Conservation (phyloP, 2,113 vertebrate genomes). For the Anarhynchus alexandrinus region DNA sequence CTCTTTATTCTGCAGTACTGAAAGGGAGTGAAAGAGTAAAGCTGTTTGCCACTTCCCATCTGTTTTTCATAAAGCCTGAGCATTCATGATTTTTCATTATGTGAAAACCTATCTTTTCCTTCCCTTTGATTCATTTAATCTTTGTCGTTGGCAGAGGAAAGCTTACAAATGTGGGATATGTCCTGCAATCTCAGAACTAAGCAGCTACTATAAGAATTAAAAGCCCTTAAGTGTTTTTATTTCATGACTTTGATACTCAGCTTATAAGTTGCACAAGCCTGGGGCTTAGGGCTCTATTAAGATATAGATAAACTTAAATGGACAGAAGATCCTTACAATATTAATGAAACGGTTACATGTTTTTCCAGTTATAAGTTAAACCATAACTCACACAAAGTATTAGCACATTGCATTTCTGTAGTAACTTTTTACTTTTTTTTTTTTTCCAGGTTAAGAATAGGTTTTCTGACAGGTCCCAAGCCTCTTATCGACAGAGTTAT, state of each 20-base stretch:
- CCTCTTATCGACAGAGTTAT: slow-evolving; percentile 84
- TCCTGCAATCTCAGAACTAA: not conserved
- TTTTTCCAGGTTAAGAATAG: slow-evolving; percentile 83
- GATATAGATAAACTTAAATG: not conserved
- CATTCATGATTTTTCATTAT: not conserved
- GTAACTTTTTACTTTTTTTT: not conserved
- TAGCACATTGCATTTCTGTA: not conserved
- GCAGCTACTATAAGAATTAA: not conserved
- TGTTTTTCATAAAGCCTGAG: not conserved
- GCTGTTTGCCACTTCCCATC: not conserved
- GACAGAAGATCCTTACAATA: not conserved
- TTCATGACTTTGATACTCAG: not conserved
- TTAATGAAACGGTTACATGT: not conserved
- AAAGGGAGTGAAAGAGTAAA: not conserved
- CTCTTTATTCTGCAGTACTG: not conserved
- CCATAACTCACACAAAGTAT: not conserved
- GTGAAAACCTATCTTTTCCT: not conserved
- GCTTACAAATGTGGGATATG: not conserved
- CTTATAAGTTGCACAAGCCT: not conserved
- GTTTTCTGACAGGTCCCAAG: slow-evolving; percentile 92
- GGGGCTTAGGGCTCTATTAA: not conserved
- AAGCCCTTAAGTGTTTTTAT: not conserved
- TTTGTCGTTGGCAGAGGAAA: not conserved
- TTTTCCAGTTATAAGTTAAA: not conserved
- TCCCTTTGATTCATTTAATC: not conserved